Evolutionary conservation across 2,888 invertebrate genomes (phyloP).

Genomic region (Hetaerina titia): DNA sequence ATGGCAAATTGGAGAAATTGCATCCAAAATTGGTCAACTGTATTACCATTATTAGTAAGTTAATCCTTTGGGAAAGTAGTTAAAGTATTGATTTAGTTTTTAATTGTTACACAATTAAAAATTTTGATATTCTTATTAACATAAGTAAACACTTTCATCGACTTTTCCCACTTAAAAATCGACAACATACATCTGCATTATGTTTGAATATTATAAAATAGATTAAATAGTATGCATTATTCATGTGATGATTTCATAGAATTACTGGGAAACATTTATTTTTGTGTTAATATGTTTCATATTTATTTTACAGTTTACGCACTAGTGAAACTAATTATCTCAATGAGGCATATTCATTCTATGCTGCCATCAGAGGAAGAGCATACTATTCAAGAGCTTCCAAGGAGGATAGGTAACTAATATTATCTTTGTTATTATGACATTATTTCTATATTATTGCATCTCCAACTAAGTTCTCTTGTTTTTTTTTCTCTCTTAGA

Average conservation of each 20-base stretch:
- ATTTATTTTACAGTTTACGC: conserved; percentile 84
- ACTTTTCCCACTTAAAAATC: too few species aligned
- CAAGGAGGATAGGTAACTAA: conserved; percentile 89
- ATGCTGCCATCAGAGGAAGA: conserved; percentile 95
- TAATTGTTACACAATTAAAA: neutral
- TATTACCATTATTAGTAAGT: conserved; percentile 99
- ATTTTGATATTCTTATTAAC: too few species aligned
- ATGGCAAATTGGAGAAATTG: conserved; percentile 99
- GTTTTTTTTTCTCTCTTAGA: conserved; percentile 74
- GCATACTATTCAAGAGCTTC: conserved; percentile 96
- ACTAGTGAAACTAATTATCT: conserved; percentile 98
- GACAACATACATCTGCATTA: too few species aligned
- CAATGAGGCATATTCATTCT: conserved; percentile 97
- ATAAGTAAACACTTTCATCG: too few species aligned
- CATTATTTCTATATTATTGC: neutral
- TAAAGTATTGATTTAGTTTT: conserved; percentile 68
- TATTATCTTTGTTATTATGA: conserved; percentile 30
- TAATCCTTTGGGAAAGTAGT: neutral
- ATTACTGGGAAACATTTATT: too few species aligned
- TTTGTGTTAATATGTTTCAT: neutral
- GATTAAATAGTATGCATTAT: too few species aligned
- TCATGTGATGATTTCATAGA: too few species aligned
- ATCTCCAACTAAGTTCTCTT: conserved; percentile 37
- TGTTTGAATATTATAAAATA: too few species aligned
- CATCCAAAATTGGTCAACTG: conserved; percentile 98